phyloP scores from a whole-genome alignment of 2,797 vertebrate genomes.

The Rallus crepitans region DNA sequence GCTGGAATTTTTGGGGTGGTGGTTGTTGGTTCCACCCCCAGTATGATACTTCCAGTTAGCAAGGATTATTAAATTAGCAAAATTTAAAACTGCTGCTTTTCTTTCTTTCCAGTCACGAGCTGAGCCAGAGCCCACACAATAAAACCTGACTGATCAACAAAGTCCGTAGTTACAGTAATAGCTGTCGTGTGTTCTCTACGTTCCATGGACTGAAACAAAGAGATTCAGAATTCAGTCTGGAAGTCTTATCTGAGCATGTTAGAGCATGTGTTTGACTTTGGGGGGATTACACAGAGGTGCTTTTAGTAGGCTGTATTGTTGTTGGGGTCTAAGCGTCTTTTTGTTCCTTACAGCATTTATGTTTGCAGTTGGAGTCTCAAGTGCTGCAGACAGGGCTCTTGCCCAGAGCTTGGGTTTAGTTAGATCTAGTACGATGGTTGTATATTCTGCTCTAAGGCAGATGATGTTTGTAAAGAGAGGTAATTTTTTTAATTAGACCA shows the following conservation, averaged over 20 bases:
- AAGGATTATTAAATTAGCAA: conserved; percentile 65
- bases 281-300: not conserved
- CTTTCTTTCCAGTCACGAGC: conserved; percentile 31
- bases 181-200: not conserved
- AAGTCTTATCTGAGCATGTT: not conserved
- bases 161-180: conserved; percentile 41
- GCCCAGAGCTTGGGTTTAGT: not conserved
- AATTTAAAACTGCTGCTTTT: conserved; percentile 48
- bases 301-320: not conserved
- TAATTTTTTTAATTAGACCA: not conserved
- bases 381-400: not conserved
- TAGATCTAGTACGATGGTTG: not conserved
- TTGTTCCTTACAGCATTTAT: not conserved
- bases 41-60: conserved; percentile 50
- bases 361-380: not conserved
- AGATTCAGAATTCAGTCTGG: not conserved
- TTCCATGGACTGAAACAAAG: not conserved
- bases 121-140: conserved; percentile 62
- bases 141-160: conserved; percentile 66
- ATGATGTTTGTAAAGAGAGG: not conserved
- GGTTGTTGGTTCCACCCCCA: too few species aligned
- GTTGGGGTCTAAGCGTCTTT: not conserved
- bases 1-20: not conserved
- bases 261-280: not conserved
- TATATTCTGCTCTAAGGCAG: not conserved